Percentiles rank a stretch among this genome's conserved stretches.
These are phyloP conservation scores for Agonopterix alstromeriana DNA, from an alignment of 2,888 invertebrate genomes.

Conservation along the genomic window DNA sequence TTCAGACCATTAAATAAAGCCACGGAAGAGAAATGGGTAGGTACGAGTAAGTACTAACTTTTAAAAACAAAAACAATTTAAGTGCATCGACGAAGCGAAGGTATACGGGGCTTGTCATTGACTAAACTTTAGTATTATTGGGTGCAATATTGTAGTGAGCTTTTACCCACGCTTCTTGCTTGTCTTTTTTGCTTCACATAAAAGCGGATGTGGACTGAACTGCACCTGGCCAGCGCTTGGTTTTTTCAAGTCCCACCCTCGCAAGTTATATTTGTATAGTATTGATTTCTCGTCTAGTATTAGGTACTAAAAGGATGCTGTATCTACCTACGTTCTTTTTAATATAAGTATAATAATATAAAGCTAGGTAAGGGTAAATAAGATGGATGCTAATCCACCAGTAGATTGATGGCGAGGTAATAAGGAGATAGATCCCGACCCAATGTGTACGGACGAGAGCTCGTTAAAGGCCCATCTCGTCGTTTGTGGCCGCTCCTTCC, in stretches of 20 bases:
- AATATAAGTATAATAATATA: no score
- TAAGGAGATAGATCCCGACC: slow-evolving; percentile 17
- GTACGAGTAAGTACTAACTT: not conserved
- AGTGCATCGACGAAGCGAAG: no score
- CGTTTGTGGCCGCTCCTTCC: slow-evolving; percentile 10
- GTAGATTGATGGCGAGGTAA: slow-evolving; percentile 21
- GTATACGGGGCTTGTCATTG: not conserved
- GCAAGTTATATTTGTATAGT: not conserved
- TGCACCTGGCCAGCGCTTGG: slow-evolving; percentile 55
- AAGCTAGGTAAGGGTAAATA: no score
- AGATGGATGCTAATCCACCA: slow-evolving; percentile 6
- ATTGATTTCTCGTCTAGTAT: not conserved
- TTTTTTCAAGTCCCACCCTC: slow-evolving; percentile 21
- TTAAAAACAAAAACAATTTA: no score
- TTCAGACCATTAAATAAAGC: no score
- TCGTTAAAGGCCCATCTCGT: slow-evolving; percentile 28
- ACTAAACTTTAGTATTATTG: slow-evolving; percentile 7
- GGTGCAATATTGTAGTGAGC: slow-evolving; percentile 30
- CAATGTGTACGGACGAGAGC: slow-evolving; percentile 15
- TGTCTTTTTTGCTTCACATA: slow-evolving; percentile 37
- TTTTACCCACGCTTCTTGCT: slow-evolving; percentile 27
- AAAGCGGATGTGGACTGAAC: slow-evolving; percentile 52
- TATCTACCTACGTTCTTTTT: not conserved
- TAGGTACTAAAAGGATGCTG: not conserved
- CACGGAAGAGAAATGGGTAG: no score